phyloP scores from a whole-genome alignment of 2,797 vertebrate species.

The Thamnophis elegans region DNA sequence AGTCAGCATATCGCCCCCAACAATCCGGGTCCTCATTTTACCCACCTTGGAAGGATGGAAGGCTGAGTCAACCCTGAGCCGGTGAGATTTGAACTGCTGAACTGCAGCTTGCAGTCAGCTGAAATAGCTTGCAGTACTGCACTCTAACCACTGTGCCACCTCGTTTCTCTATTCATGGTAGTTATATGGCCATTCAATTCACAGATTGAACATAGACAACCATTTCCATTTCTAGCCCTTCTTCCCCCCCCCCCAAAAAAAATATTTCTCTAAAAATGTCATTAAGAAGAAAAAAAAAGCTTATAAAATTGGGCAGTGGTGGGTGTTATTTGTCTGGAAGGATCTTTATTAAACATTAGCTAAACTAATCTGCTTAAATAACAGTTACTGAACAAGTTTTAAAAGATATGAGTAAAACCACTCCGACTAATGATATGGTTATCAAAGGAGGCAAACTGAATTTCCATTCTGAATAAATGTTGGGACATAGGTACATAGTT shows the following conservation, averaged over 20 bases:
- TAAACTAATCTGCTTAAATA: neutral
- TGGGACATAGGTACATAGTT: neutral
- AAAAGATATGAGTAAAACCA: neutral
- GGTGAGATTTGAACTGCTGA: no score
- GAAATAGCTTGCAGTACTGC: no score
- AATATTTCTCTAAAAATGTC: neutral
- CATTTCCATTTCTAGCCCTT: neutral
- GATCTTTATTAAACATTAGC: neutral
- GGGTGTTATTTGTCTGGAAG: neutral
- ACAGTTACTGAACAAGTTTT: neutral
- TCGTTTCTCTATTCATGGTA: neutral
- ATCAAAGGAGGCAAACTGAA: neutral
- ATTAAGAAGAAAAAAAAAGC: neutral
- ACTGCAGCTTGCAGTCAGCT: no score
- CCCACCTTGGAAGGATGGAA: no score
- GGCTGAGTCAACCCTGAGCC: no score
- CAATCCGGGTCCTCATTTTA: no score
- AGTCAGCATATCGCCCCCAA: no score
- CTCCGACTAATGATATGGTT: neutral
- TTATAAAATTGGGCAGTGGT: neutral
- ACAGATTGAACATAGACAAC: neutral
- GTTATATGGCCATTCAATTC: neutral
- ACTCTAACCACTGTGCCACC: no score
- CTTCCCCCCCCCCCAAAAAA: no score
- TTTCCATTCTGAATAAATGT: slow-evolving; percentile 11